Evolutionary conservation across 2,113 vertebrate genomes (phyloP).

Genomic region (Scomber scombrus): DNA sequence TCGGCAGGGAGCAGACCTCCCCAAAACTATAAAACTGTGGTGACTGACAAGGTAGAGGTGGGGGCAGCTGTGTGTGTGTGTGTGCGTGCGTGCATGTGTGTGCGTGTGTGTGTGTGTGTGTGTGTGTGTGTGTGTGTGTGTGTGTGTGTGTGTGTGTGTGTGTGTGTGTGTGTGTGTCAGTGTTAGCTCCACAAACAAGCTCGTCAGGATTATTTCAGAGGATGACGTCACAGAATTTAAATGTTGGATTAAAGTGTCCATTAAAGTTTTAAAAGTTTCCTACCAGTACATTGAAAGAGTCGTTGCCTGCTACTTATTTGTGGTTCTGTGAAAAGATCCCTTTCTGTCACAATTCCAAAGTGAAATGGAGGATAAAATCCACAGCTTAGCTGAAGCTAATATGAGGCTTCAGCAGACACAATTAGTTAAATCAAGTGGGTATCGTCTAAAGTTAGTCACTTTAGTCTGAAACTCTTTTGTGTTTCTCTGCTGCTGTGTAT

Average conservation of each 20-base stretch:
- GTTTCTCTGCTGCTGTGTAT: too few species aligned
- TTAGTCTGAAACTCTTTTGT: not conserved
- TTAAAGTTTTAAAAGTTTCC: not conserved
- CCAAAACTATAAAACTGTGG: conserved; percentile 74
- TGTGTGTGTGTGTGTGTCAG: not conserved
- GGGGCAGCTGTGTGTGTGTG: conserved; percentile 48
- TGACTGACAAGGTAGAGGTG: conserved; percentile 60
- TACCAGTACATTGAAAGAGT: not conserved
- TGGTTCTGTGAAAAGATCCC: too few species aligned
- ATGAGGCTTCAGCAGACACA: not conserved
- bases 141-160: not conserved
- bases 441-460: not conserved
- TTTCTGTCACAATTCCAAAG: too few species aligned
- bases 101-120: not conserved
- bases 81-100: conserved; percentile 1
- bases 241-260: conserved; percentile 8
- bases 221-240: conserved; percentile 10
- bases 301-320: not conserved
- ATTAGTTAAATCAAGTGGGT: not conserved
- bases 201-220: not conserved
- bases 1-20: conserved; percentile 83
- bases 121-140: not conserved
- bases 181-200: not conserved
- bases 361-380: too few species aligned
- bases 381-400: not conserved